Evolutionary conservation across 2,797 vertebrate species (phyloP).

Genomic region (Sebastolobus altivelis): DNA sequence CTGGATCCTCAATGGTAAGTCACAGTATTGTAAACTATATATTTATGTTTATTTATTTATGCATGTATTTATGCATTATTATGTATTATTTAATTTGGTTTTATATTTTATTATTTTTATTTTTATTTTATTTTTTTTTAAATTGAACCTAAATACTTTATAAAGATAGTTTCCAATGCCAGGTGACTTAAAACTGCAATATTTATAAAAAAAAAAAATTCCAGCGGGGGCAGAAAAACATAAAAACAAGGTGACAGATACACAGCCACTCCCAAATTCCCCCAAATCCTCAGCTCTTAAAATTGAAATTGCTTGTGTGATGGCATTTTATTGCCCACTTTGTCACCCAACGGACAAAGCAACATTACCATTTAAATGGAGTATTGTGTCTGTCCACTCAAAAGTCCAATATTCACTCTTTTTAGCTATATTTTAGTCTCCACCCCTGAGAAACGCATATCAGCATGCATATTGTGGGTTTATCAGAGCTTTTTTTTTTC

Average conservation of each 20-base stretch:
- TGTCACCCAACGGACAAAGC: neutral
- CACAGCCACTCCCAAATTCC: neutral
- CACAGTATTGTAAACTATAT: neutral
- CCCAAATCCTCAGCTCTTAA: neutral
- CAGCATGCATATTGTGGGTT: neutral
- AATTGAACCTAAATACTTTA: neutral
- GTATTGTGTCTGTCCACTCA: neutral
- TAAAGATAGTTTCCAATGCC: neutral
- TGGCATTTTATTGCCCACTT: neutral
- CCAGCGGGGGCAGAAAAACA: neutral
- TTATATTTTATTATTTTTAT: neutral
- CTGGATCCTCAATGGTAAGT: slow-evolving; percentile 28
- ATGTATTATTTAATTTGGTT: neutral
- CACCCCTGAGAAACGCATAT: neutral
- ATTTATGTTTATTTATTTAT: neutral
- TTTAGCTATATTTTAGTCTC: neutral
- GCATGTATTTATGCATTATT: neutral
- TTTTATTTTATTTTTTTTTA: neutral
- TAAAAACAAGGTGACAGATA: neutral
- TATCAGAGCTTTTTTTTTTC: neutral
- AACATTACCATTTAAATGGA: neutral
- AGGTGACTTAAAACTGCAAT: neutral
- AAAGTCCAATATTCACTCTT: neutral
- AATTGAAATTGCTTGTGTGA: neutral
- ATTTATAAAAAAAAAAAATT: neutral